phyloP scores from a whole-genome alignment of 1,140 invertebrate species.

The Limonius californicus region DNA sequence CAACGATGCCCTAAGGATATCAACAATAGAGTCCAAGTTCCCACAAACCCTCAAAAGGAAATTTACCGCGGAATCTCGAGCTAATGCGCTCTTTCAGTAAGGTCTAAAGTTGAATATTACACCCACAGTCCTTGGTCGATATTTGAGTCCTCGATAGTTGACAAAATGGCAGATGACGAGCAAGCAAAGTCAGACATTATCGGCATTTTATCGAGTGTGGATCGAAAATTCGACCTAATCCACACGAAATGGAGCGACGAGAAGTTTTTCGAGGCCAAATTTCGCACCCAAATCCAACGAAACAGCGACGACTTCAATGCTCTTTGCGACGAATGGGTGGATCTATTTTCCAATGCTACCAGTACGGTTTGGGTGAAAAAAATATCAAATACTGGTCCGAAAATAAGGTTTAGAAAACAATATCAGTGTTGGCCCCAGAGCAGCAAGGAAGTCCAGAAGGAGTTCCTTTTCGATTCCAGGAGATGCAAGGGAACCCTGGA shows the following conservation, averaged over 20 bases:
- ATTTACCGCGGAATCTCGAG: neutral
- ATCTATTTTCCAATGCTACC: conserved; percentile 42
- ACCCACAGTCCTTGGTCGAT: conserved; percentile 24
- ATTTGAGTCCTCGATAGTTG: conserved; percentile 24
- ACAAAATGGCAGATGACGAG: conserved; percentile 39
- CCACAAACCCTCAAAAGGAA: neutral
- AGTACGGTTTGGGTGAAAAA: conserved; percentile 46
- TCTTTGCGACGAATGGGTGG: conserved; percentile 45
- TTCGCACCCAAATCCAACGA: conserved; percentile 40
- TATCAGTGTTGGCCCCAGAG: conserved; percentile 45
- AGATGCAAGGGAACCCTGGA: conserved; percentile 43
- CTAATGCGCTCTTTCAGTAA: neutral
- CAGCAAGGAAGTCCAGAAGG: conserved; percentile 39
- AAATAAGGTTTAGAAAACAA: conserved; percentile 45
- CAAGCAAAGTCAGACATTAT: conserved; percentile 31
- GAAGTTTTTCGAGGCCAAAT: conserved; percentile 42
- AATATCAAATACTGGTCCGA: conserved; percentile 45
- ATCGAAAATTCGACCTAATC: conserved; percentile 43
- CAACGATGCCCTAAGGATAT: conserved; percentile 10
- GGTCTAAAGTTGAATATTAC: neutral
- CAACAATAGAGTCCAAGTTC: conserved; percentile 16
- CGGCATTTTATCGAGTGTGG: conserved; percentile 34
- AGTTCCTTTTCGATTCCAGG: conserved; percentile 43
- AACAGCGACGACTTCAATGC: conserved; percentile 43
- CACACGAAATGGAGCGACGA: conserved; percentile 41